Base-by-base conservation (phyloP, 1,140 invertebrate genomes). In the Neodiprion fabricii region DNA sequence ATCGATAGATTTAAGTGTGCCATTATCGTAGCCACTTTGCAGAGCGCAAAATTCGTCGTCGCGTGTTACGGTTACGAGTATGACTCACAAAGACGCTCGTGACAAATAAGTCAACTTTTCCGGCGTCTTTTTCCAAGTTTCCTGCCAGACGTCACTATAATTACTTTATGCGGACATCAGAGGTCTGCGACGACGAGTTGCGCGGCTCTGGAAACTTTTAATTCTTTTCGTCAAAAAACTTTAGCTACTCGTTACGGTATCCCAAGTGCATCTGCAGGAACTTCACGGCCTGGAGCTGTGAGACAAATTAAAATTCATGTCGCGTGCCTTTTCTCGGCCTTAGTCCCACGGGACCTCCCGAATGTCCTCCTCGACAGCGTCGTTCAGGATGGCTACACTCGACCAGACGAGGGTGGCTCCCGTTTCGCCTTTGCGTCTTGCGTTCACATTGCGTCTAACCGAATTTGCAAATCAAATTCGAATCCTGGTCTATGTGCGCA, bases 401-500 rank as follows among this genome's bases (percentile, higher is more conserved):
- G 75, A 72, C 70, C 50, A 65, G 67, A 50, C 67, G 75, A 70
- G 70, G 77, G 74, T 72, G 70, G 76, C 74, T 74, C 70, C 72
- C 71, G 28, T 40, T 1, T 40, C 10, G 71, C 69, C 73, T 76
- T 61, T 72, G 49, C 72, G 73, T 74, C 21, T 48, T 50, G 70
- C 71, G 77, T 75, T 70, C 74, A 77, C 74, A 69, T 67, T 75
- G 74, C 75, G 81, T 81, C 81, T 83, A 85, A 80, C 79, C 79
- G 61, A 85, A 87, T 87, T 87, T 87, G 85, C 84, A 86, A 87
- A 87, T 87, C 83, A 86, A 85, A 86, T 86, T 85, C 81, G 76
- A 76, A 76, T 78, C 76, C 79, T 72, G 75, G 79, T 82, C 79
- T 80, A 80, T 69, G 76, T 75, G 78, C 79, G 81, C 53, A 61